Conservation (phyloP, 2,888 invertebrate genomes). For the Ernsta delagoae region DNA sequence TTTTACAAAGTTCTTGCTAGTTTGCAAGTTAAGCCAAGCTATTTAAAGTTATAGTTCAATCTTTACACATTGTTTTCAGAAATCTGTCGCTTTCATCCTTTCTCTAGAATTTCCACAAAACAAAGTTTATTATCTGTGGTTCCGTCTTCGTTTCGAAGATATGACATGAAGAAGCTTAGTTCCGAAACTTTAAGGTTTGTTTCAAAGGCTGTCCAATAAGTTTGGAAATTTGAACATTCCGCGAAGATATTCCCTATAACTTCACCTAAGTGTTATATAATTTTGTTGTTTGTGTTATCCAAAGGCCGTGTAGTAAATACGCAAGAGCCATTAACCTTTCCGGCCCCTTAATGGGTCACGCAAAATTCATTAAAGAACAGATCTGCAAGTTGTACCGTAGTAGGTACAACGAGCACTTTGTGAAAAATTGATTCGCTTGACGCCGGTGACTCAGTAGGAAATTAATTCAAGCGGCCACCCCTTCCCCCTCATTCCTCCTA, state of each 20-base stretch:
- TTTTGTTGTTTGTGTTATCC: too few relatives aligned
- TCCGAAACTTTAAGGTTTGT: neutral
- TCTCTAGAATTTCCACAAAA: neutral
- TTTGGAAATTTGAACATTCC: neutral
- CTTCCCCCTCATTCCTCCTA: conserved; percentile 7
- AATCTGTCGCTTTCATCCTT: neutral
- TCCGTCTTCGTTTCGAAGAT: neutral
- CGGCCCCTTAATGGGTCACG: neutral
- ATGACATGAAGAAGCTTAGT: neutral
- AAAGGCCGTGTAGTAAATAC: neutral
- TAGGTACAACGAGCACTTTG: neutral
- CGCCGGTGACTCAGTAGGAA: conserved; percentile 14
- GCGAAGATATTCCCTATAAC: neutral
- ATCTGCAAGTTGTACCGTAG: conserved; percentile 9
- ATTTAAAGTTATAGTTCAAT: neutral
- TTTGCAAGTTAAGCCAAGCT: too few relatives aligned
- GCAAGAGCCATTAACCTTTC: neutral
- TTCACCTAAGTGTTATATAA: too few relatives aligned
- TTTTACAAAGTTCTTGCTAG: too few relatives aligned
- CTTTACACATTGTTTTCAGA: neutral
- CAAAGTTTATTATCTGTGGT: neutral
- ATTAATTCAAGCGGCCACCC: conserved; percentile 9
- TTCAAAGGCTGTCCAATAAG: neutral
- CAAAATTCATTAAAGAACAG: conserved; percentile 16
- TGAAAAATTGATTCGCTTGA: conserved; percentile 22